These are phyloP conservation scores for Drosophila auraria DNA, from an alignment of 1,140 invertebrate species.

Conservation along the genomic window DNA sequence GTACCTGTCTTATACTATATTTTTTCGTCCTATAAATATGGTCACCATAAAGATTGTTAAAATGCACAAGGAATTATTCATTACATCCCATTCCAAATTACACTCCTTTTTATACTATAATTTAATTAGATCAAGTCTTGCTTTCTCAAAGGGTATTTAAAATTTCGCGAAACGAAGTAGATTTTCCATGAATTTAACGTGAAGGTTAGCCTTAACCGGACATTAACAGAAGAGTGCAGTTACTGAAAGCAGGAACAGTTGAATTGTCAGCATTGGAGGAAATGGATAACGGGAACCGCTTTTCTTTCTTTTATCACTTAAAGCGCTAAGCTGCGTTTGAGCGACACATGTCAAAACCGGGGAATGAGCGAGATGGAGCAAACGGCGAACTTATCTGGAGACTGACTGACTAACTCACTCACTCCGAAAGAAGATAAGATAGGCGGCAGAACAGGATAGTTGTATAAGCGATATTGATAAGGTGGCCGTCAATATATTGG, in stretches of 20 bases:
- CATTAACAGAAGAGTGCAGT: neutral
- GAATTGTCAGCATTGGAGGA: neutral
- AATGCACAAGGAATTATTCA: neutral
- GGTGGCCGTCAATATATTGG: conserved; percentile 20
- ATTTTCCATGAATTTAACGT: neutral
- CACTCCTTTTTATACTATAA: no score
- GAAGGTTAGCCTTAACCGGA: neutral
- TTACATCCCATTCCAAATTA: no score
- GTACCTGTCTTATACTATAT: neutral
- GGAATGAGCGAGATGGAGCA: neutral
- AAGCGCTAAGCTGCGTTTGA: conserved; percentile 48
- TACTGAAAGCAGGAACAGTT: neutral
- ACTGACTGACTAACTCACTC: conserved; percentile 22
- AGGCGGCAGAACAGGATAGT: conserved; percentile 29
- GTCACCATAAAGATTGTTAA: neutral
- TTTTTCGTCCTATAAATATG: neutral
- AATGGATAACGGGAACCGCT: conserved; percentile 3
- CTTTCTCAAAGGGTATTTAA: neutral
- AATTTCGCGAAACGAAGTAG: neutral
- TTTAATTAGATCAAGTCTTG: neutral
- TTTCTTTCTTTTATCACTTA: conserved; percentile 19
- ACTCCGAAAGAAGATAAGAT: conserved; percentile 54
- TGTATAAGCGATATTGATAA: conserved; percentile 37
- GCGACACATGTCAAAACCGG: conserved; percentile 41
- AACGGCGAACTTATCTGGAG: conserved; percentile 23